Evolutionary conservation across 2,113 vertebrate species (phyloP), one percentile per base, ranked within the genome.

Genomic region (Laticauda colubrina): DNA sequence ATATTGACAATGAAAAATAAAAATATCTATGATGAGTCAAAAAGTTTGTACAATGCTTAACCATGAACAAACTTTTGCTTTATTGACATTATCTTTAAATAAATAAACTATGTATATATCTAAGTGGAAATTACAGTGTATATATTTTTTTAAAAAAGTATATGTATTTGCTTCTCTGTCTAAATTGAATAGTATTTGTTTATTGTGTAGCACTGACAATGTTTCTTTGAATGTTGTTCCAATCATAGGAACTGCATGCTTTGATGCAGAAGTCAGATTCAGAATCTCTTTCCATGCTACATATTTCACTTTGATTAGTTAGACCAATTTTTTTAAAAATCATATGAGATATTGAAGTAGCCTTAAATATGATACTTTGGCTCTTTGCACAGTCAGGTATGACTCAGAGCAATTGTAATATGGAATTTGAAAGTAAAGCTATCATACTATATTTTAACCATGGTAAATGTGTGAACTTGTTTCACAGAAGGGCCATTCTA

Each of bases 331-430:
- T 53, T 51, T 5, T 2, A 15, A n/a, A 21, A n/a, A 2, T 8
- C 43, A 87, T 21, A 59, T 0, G 23, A 88, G 64, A 34, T 9
- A 20, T 15, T 29, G 4, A 51, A 14, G 55, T 4, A 20, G 0
- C 2, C 20, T 23, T 53, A 18, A 18, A 51, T 0, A 43, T 0
- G 29, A 24, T 20, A 3, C 0, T 85, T 90, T 91, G 7, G 5
- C 0, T 53, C 90, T 7, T 43, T 0, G 0, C 23, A 7, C 3
- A 12, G 4, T 48, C 43, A 3, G 88, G 43, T 0, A 0, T 0
- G 0, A 34, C 14, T 24, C 8, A 6, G 34, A 4, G 20, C 2
- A 85, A 54, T 64, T n/a, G 18, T 7, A 4, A 45, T 89, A 34
- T 29, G 85, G 64, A 15, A 12, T 18, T 26, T 18, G 53, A 89